Conservation (phyloP, 2,888 invertebrate species). For the Dysmachus trigonus region DNA sequence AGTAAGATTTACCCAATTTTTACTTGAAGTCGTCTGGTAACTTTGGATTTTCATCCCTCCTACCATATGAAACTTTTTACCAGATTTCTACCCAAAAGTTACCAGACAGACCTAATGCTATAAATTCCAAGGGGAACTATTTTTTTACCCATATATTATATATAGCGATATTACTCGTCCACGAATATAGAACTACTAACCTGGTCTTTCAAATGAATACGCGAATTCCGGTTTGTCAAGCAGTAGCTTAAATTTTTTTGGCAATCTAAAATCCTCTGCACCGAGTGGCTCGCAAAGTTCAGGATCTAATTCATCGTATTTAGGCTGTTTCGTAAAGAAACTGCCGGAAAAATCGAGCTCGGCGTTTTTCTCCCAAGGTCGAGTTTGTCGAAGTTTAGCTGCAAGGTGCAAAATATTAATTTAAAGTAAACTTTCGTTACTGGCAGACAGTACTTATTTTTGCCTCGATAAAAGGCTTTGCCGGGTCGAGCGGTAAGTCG, state of each 20-base stretch:
- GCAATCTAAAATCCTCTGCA: slow-evolving; percentile 57
- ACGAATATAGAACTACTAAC: slow-evolving; percentile 35
- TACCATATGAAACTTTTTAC: too few species aligned
- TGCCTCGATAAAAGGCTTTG: slow-evolving; percentile 48
- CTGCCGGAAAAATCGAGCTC: neutral
- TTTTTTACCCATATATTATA: too few species aligned
- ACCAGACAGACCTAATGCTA: too few species aligned
- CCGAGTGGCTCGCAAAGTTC: slow-evolving; percentile 53
- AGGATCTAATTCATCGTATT: slow-evolving; percentile 37
- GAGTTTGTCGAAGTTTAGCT: neutral
- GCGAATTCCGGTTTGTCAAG: slow-evolving; percentile 57
- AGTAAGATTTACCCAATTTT: too few species aligned
- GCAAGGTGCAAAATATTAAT: neutral
- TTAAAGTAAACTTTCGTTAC: neutral
- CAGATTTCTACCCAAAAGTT: too few species aligned
- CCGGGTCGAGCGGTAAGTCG: slow-evolving; percentile 63
- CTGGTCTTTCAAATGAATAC: slow-evolving; percentile 56
- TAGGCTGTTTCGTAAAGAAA: neutral
- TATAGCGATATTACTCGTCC: too few species aligned
- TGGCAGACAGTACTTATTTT: slow-evolving; percentile 37
- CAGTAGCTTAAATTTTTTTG: slow-evolving; percentile 58
- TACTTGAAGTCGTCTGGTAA: too few species aligned
- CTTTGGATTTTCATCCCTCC: too few species aligned
- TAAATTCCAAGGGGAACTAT: too few species aligned
- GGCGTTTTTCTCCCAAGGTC: slow-evolving; percentile 51